Conservation (phyloP, 2,797 vertebrate genomes). For the Spinus pinus region DNA sequence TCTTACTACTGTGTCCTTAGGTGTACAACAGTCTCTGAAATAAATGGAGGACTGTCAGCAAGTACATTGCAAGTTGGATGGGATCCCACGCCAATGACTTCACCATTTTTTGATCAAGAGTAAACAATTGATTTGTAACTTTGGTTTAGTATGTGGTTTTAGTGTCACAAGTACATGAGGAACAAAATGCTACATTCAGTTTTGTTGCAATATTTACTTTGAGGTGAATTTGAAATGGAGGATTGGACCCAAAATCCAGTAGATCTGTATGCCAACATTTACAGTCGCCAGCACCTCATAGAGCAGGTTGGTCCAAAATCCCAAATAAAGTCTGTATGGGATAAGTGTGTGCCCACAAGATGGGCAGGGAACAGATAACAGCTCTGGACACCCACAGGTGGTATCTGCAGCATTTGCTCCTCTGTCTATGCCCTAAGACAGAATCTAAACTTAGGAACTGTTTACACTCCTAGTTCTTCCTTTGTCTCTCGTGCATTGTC, state of each 20-base stretch:
- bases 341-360: fast-evolving
- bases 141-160: neutral
- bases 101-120: neutral
- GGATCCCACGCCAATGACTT: neutral
- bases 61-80: neutral
- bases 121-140: neutral
- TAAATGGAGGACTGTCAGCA: neutral
- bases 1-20: neutral
- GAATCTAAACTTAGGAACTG: neutral
- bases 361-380: neutral
- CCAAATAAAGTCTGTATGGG: fast-evolving
- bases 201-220: neutral
- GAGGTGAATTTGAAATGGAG: neutral
- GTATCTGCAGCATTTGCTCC: neutral
- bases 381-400: neutral
- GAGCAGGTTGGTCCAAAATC: neutral
- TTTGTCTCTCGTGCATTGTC: neutral
- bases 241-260: neutral
- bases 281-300: neutral
- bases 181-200: neutral
- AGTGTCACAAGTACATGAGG: neutral
- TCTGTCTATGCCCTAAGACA: neutral
- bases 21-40: neutral
- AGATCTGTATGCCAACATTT: neutral
- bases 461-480: neutral